Evolutionary conservation across 2,888 invertebrate genomes (phyloP), one percentile per base, ranked within the genome.

Genomic region (Arge pagana): DNA sequence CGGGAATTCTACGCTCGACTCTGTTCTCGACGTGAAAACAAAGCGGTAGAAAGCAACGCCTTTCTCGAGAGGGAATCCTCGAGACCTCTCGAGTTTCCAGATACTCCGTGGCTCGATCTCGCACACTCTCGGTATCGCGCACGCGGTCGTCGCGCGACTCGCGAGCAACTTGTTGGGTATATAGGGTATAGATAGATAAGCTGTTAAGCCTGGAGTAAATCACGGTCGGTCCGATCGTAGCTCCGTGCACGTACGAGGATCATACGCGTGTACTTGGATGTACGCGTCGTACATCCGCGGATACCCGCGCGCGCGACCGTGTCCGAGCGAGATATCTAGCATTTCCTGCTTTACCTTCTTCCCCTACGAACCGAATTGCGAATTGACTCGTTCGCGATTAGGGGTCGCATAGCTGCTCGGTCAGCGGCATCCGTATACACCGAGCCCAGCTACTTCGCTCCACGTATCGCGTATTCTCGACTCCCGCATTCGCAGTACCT

Each of bases 11-110:
- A 13, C 42, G 30, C 30, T 42, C 42, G 30, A 45, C 45, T n/a
- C n/a, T 45, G 45, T 45, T 45, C 31, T 45, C 35, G 45, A 45
- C 33, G 45, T 33, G 16, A 23, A 45, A 45, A 45, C 33, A 45
- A 45, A 45, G 33, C 45, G 45, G 26, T 45, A 24, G 23, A 45
- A 45, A 45, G 23, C 33, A 15, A 33, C 23, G 21, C 21, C 33
- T 45, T 45, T 23, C 45, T 45, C 45, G n/a, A 33, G 13, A 23
- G 33, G 18, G 23, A 33, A 33, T n/a, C 33, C 23, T 23, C 15
- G n/a, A 33, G 45, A 23, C 15, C 16, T 42, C 42, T 42, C 11
- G 26, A 41, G 41, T n/a, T n/a, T n/a, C n/a, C n/a, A 41, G 41
- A n/a, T 16, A 13, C 33, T 10, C n/a, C 11, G 26, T 13, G 41